Percentiles rank a stretch among this genome's conserved stretches.
Conservation (phyloP, 1,140 invertebrate genomes). For the Oppia nitens region DNA sequence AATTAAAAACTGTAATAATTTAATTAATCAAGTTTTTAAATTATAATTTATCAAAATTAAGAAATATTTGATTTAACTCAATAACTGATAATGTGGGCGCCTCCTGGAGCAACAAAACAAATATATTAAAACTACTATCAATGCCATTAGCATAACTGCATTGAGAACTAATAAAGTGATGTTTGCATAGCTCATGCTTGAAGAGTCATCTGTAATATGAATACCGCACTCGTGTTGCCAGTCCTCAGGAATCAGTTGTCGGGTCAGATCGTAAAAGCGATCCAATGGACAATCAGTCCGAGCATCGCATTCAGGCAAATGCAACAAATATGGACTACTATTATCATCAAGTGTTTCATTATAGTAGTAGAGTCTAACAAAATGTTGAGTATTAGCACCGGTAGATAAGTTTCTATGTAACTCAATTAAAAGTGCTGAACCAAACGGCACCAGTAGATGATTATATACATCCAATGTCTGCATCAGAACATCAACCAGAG, state of each 20-base stretch:
- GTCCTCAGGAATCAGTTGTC: conserved; percentile 5
- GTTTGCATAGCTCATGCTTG: no score
- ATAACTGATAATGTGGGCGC: no score
- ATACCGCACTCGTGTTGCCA: conserved; percentile 19
- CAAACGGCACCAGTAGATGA: neutral
- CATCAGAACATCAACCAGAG: neutral
- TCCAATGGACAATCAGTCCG: neutral
- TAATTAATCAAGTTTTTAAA: no score
- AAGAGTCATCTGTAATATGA: no score
- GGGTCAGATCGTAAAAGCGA: neutral
- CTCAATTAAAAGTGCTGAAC: conserved; percentile 3
- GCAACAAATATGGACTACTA: neutral
- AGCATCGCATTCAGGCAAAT: neutral
- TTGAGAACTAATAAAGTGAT: no score
- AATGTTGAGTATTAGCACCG: neutral
- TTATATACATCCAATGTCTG: conserved; percentile 7
- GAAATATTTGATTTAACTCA: no score
- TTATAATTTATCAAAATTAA: no score
- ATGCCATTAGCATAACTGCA: no score
- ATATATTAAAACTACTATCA: no score
- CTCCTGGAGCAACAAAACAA: no score
- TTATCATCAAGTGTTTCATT: conserved; percentile 4
- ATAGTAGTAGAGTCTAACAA: conserved; percentile 10
- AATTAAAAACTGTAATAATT: no score
- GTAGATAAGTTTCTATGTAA: neutral